Percentiles rank a stretch among this genome's conserved stretches.
Evolutionary conservation across 2,888 invertebrate species (phyloP).

Genomic region (Sacculina carcini): DNA sequence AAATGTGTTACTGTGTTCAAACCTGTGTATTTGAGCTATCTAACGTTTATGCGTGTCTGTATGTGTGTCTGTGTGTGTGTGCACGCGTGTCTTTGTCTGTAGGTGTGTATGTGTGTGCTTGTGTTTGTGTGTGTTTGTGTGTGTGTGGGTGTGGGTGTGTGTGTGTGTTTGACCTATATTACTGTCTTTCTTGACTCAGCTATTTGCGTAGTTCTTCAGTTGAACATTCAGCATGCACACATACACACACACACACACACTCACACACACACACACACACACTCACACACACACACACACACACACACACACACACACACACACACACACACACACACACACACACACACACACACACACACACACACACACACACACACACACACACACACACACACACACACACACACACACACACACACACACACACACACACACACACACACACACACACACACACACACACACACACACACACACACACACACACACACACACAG

Average conservation of each 20-base stretch:
- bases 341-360: neutral
- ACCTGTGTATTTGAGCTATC: neutral
- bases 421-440: too few species aligned
- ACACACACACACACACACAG: neutral
- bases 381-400: neutral
- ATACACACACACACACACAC: neutral
- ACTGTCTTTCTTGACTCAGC: neutral
- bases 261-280: neutral
- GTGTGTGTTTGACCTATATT: neutral
- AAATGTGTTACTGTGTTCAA: neutral
- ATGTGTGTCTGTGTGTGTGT: too few species aligned
- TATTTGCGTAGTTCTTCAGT: neutral
- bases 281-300: neutral
- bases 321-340: neutral
- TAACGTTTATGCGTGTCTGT: neutral
- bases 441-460: neutral
- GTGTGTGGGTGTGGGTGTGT: too few species aligned
- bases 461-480: neutral
- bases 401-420: too few species aligned
- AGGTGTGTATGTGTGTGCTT: too few species aligned
- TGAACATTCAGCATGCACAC: neutral
- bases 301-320: neutral
- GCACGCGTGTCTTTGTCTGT: too few species aligned
- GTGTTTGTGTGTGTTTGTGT: too few species aligned
- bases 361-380: too few species aligned